Conservation (phyloP, 53 echinoderm and acorn worm species). For the Temnopleurus reevesii region DNA sequence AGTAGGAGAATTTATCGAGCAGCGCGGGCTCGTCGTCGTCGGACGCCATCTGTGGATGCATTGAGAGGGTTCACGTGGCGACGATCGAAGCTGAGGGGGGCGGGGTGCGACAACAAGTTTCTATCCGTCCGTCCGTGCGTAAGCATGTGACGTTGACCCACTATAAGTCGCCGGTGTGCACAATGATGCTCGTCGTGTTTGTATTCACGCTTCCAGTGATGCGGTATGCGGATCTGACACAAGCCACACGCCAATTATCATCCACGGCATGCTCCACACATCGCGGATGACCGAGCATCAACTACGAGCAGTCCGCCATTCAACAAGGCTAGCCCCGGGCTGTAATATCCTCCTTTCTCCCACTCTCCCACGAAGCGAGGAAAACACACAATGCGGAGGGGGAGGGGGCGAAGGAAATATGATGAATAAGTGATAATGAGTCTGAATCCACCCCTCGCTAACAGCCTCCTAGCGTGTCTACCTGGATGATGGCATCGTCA, state of each 20-base stretch:
- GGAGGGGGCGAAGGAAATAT: constrained; percentile 41
- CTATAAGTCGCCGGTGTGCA: not conserved
- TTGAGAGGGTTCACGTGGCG: not conserved
- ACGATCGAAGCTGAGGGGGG: not conserved
- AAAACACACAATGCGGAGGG: constrained; percentile 3
- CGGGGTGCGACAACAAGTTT: constrained; percentile 13
- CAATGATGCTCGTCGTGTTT: not conserved
- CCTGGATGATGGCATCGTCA: constrained; percentile 33
- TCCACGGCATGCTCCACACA: not conserved
- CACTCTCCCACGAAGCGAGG: not conserved
- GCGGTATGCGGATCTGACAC: not conserved
- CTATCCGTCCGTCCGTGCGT: constrained; percentile 40
- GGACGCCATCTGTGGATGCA: constrained; percentile 36
- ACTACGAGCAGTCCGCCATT: not conserved
- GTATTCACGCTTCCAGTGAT: not conserved
- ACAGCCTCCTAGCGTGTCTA: not conserved
- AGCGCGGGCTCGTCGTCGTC: constrained; percentile 43
- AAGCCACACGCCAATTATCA: constrained; percentile 44
- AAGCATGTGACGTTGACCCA: not conserved
- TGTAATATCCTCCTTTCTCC: constrained; percentile 3
- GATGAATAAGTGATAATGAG: constrained; percentile 56
- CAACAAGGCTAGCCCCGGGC: constrained; percentile 30
- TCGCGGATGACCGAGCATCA: constrained; percentile 7
- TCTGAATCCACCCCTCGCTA: not conserved
- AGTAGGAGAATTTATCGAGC: constrained; percentile 46